These are phyloP conservation scores for Ophioninae sp. DNA, from an alignment of 2,888 invertebrate genomes.

Conservation along the genomic window DNA sequence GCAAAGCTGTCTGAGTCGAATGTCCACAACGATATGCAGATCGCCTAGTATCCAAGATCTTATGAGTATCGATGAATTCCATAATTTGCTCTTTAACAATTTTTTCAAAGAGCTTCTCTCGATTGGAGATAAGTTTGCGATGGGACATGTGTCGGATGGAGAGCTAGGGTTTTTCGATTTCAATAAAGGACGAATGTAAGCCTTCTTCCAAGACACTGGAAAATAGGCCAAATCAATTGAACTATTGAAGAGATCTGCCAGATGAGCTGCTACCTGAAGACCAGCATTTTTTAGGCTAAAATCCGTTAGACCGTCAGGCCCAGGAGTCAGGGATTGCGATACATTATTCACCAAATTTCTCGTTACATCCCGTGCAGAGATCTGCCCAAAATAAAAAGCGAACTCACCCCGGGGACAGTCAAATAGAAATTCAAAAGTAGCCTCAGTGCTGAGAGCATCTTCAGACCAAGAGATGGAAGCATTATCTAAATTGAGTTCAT, in stretches of 20 bases:
- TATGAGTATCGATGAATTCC: background rate
- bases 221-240: background rate
- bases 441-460: too few species aligned
- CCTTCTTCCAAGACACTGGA: slow-evolving; percentile 1
- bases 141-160: slow-evolving; percentile 39
- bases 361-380: too few species aligned
- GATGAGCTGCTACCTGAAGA: too few species aligned
- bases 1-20: slow-evolving; percentile 31
- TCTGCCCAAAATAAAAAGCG: too few species aligned
- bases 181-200: background rate
- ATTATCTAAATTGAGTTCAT: too few species aligned
- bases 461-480: too few species aligned
- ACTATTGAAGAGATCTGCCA: background rate
- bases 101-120: slow-evolving; percentile 40
- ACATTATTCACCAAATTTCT: too few species aligned
- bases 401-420: too few species aligned
- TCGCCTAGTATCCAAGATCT: background rate
- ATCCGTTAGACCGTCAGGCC: too few species aligned
- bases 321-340: too few species aligned
- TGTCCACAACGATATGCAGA: background rate
- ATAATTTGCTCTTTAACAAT: slow-evolving; percentile 5
- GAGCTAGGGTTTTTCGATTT: background rate
- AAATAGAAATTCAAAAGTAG: too few species aligned
- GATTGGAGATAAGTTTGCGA: slow-evolving; percentile 27
- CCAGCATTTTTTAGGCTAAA: too few species aligned